phyloP scores from a whole-genome alignment of 2,113 vertebrate species.

The Taurulus bubalis region DNA sequence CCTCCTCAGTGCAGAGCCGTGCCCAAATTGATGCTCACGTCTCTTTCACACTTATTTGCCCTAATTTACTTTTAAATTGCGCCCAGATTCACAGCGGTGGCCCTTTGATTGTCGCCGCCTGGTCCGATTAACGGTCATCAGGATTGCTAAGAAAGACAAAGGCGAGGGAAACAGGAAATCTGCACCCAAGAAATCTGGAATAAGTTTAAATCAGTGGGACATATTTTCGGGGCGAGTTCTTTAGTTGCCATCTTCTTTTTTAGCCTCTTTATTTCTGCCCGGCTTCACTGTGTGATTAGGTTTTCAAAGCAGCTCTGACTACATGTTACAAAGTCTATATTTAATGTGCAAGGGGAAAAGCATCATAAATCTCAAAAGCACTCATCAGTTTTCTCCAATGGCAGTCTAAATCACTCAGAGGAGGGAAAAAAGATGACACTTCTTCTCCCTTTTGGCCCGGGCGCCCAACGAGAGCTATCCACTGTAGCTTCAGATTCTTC shows the following conservation, averaged over 20 bases:
- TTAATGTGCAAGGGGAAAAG: constrained; percentile 73
- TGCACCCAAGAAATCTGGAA: not conserved
- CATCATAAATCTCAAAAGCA: constrained; percentile 77
- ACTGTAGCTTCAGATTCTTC: constrained; percentile 67
- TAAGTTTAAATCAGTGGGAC: constrained; percentile 6
- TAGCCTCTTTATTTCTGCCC: constrained; percentile 26
- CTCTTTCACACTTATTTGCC: constrained; percentile 46
- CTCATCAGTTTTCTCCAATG: constrained; percentile 79
- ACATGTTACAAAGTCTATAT: constrained; percentile 79
- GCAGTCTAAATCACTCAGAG: constrained; percentile 77
- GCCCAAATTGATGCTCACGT: constrained; percentile 19
- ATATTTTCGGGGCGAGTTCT: constrained; percentile 4
- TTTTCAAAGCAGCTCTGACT: constrained; percentile 71
- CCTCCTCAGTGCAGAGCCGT: not conserved
- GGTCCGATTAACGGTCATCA: constrained; percentile 38
- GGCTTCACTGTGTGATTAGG: constrained; percentile 66
- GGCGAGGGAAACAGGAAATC: not conserved
- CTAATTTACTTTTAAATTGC: constrained; percentile 44
- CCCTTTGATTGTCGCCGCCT: constrained; percentile 34
- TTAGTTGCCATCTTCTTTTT: constrained; percentile 6
- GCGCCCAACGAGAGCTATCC: constrained; percentile 78
- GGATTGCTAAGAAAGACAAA: constrained; percentile 29
- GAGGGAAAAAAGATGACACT: constrained; percentile 77
- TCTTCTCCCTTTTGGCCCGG: constrained; percentile 63
- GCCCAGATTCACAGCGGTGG: constrained; percentile 9